Conservation (phyloP, 2,888 invertebrate species). For the Himalopsyche kuldschensis region DNA sequence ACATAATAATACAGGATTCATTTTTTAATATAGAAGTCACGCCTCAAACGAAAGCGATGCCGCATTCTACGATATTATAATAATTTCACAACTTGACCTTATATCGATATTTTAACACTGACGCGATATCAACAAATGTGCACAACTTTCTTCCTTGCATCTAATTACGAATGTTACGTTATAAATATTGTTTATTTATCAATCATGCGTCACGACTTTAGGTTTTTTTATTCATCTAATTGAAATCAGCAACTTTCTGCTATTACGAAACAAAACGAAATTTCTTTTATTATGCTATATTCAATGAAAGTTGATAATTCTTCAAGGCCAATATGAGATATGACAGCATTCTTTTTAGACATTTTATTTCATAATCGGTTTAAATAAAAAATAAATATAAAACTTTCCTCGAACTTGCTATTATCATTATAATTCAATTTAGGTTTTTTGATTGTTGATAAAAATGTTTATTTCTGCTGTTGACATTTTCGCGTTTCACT, state of each 20-base stretch:
- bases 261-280: neutral
- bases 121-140: neutral
- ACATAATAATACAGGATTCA: neutral
- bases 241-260: neutral
- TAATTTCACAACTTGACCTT: conserved; percentile 22
- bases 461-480: too few relatives aligned
- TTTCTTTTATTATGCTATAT: neutral
- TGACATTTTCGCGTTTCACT: too few relatives aligned
- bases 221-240: neutral
- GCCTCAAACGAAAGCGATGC: conserved; percentile 23
- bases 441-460: too few relatives aligned
- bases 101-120: conserved; percentile 7
- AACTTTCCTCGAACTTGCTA: too few relatives aligned
- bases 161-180: neutral
- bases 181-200: neutral
- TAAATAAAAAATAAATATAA: too few relatives aligned
- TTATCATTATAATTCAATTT: too few relatives aligned
- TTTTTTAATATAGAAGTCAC: conserved; percentile 1
- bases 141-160: conserved; percentile 12
- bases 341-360: neutral
- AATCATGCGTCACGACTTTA: neutral
- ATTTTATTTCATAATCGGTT: too few relatives aligned
- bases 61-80: conserved; percentile 7
- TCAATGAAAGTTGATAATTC: neutral
- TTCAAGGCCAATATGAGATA: neutral